Evolutionary conservation across 2,113 vertebrate species (phyloP), one percentile per base, ranked within the genome.

Genomic region (Drymodes brunneopygia): DNA sequence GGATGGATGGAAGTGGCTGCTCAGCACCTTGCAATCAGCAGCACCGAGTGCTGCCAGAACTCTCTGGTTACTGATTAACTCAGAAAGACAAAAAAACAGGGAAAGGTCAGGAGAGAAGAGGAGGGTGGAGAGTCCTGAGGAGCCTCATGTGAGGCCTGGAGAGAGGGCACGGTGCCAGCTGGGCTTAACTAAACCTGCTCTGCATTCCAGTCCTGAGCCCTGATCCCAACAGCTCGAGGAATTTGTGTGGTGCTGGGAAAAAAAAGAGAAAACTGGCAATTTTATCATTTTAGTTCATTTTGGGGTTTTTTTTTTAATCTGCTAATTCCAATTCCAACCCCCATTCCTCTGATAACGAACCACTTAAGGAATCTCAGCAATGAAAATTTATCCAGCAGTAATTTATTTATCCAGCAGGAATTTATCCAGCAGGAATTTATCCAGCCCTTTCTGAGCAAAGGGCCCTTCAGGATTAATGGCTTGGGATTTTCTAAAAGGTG

Each of bases 331-430:
- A 65, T 74, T 77, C 74, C 36, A 50, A 44, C 23, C 53, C 53
- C 62, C 25, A 8, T 67, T 62, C 45, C 42, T 93, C 20, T 70
- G 82, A 15, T 27, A 24, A 45, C 33, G 79, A 78, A 27, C 71
- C 90, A 15, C 62, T 75, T 88, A 45, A 93, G 66, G 60, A 83
- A 85, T 58, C 42, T 71, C 87, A 64, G 80, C 50, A 51, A 80
- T 92, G 95, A 80, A 88, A 89, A 94, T 84, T 90, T 94, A 38
- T 84, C n/a, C n/a, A n/a, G n/a, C n/a, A n/a, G n/a, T n/a, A n/a
- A n/a, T n/a, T n/a, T n/a, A n/a, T n/a, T n/a, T n/a, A n/a, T n/a
- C n/a, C n/a, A n/a, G n/a, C n/a, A n/a, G n/a, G n/a, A n/a, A n/a
- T n/a, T n/a, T n/a, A n/a, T n/a, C n/a, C n/a, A n/a, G n/a, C n/a